Conservation (phyloP, 2,888 invertebrate species). For the Athalia cordata region DNA sequence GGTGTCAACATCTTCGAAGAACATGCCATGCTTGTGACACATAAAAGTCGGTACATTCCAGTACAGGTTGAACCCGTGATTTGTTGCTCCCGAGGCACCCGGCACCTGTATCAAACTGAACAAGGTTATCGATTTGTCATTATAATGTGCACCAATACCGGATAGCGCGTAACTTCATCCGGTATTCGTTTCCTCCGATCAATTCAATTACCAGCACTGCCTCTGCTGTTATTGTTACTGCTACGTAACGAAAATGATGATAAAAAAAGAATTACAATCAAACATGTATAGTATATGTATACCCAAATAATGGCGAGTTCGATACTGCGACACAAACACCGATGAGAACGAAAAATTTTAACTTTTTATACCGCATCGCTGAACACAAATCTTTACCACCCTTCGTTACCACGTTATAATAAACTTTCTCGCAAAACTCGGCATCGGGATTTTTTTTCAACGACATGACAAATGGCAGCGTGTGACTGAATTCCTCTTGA, state of each 20-base stretch:
- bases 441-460: conserved; percentile 8
- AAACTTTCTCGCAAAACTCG: too few species aligned
- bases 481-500: conserved; percentile 64
- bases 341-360: not conserved
- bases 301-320: conserved; percentile 28
- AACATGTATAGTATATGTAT: conserved; percentile 25
- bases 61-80: conserved; percentile 76
- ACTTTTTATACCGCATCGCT: conserved; percentile 8
- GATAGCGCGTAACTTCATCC: not conserved
- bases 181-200: not conserved
- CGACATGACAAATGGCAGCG: conserved; percentile 46
- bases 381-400: not conserved
- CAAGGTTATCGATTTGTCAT: conserved; percentile 31
- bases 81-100: conserved; percentile 54
- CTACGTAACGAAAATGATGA: too few species aligned
- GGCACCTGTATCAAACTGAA: conserved; percentile 53
- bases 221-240: conserved; percentile 20
- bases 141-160: conserved; percentile 8
- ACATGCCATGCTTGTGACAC: conserved; percentile 79
- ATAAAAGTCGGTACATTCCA: conserved; percentile 89
- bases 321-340: conserved; percentile 12
- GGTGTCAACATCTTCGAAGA: conserved; percentile 77
- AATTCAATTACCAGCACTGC: not conserved
- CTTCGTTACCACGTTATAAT: not conserved
- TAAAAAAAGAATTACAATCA: conserved; percentile 3